These are phyloP conservation scores for Cephus pygmeus DNA, from an alignment of 2,888 invertebrate species.

Conservation along the genomic window DNA sequence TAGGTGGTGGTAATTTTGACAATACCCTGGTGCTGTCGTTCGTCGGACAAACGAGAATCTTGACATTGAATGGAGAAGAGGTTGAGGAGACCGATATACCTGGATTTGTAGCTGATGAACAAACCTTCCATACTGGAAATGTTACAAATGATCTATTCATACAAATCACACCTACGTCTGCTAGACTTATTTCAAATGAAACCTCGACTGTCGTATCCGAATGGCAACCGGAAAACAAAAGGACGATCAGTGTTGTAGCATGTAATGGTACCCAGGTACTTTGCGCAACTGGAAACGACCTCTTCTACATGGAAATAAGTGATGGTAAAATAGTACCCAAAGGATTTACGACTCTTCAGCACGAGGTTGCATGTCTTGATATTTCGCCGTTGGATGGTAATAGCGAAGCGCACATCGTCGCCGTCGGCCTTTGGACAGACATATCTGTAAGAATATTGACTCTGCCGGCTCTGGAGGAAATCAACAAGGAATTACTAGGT, in stretches of 20 bases:
- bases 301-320: conserved; percentile 84
- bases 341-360: conserved; percentile 80
- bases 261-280: conserved; percentile 82
- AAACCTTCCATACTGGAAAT: conserved; percentile 95
- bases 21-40: conserved; percentile 95
- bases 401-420: conserved; percentile 78
- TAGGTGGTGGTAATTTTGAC: conserved; percentile 75
- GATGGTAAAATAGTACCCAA: conserved; percentile 74
- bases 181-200: conserved; percentile 77
- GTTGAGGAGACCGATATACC: conserved; percentile 96
- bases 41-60: conserved; percentile 94
- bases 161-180: conserved; percentile 80
- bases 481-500: conserved; percentile 88
- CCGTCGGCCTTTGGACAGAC: conserved; percentile 97
- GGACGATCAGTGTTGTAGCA: conserved; percentile 89
- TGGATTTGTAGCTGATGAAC: conserved; percentile 91
- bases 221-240: conserved; percentile 78
- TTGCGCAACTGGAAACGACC: conserved; percentile 87
- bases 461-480: conserved; percentile 82
- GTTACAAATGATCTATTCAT: conserved; percentile 85
- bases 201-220: conserved; percentile 76
- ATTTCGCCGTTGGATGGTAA: conserved; percentile 81
- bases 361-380: conserved; percentile 97
- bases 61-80: conserved; percentile 93
- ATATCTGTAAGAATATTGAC: conserved; percentile 90